Conservation (phyloP, 2,888 invertebrate species). For the Dioctria rufipes region DNA sequence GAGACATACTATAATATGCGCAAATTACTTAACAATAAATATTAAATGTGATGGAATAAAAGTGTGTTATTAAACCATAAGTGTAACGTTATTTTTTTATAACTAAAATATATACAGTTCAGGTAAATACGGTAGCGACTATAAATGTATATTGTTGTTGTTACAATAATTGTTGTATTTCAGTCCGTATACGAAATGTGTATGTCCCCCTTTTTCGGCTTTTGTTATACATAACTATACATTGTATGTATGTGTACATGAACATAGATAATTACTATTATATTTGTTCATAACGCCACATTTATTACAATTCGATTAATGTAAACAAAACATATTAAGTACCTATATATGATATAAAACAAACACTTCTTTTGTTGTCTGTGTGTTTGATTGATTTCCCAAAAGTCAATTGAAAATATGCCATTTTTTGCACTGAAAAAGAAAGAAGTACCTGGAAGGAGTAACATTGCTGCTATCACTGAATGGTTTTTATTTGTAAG, state of each 20-base stretch:
- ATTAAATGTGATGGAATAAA: conserved; percentile 36
- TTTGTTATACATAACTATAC: conserved; percentile 32
- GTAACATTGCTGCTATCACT: conserved; percentile 64
- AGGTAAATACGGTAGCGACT: conserved; percentile 35
- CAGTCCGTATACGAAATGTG: conserved; percentile 16
- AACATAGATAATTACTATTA: no score
- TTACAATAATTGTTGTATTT: not conserved
- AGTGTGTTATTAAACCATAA: not conserved
- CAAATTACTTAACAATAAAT: conserved; percentile 16
- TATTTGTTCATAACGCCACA: conserved; percentile 9
- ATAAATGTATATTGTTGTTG: conserved; percentile 28
- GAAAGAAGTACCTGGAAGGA: conserved; percentile 61
- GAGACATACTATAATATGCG: not conserved
- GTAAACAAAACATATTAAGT: conserved; percentile 7
- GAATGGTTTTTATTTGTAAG: conserved; percentile 69
- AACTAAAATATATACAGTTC: not conserved
- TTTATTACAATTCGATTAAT: not conserved
- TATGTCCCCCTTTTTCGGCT: conserved; percentile 31
- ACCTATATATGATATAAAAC: not conserved
- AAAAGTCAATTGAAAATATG: conserved; percentile 22
- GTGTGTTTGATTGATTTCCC: conserved; percentile 10
- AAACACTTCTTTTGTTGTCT: conserved; percentile 29
- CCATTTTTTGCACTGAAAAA: conserved; percentile 52
- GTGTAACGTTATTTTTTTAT: no score
- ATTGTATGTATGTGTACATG: no score